Percentiles rank a stretch among this genome's conserved stretches.
Evolutionary conservation across 2,113 vertebrate genomes (phyloP).

Genomic region (Ptychochromis oligacanthus): DNA sequence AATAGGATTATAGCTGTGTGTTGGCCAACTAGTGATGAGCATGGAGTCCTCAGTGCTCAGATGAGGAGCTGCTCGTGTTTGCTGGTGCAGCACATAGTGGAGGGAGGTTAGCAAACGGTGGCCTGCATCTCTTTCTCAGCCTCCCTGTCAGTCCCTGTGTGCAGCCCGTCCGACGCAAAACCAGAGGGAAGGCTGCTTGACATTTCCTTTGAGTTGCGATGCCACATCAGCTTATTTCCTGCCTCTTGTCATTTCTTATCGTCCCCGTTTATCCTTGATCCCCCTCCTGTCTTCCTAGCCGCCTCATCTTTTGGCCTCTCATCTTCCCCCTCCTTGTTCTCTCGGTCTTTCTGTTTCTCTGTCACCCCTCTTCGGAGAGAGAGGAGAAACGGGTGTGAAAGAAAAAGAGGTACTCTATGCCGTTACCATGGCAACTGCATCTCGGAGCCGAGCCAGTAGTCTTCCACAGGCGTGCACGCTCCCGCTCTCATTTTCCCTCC

Average conservation of each 20-base stretch:
- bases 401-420: slow-evolving; percentile 53
- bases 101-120: neutral
- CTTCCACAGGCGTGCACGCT: slow-evolving; percentile 50
- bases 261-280: slow-evolving; percentile 31
- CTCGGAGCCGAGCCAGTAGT: slow-evolving; percentile 65
- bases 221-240: slow-evolving; percentile 35
- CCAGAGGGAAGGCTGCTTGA: slow-evolving; percentile 22
- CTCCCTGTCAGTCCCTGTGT: neutral
- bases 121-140: neutral
- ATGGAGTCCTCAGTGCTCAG: slow-evolving; percentile 4
- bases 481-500: slow-evolving; percentile 37
- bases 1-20: slow-evolving; percentile 29
- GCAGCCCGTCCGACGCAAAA: neutral
- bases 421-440: slow-evolving; percentile 82
- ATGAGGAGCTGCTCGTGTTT: slow-evolving; percentile 18
- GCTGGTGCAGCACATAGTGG: neutral
- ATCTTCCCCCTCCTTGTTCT: slow-evolving; percentile 28
- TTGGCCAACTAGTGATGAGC: slow-evolving; percentile 35
- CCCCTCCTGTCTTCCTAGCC: neutral
- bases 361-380: slow-evolving; percentile 41
- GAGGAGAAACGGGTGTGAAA: slow-evolving; percentile 37
- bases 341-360: slow-evolving; percentile 22
- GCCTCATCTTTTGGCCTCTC: slow-evolving; percentile 30
- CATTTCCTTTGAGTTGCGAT: slow-evolving; percentile 41
- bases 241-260: slow-evolving; percentile 45